A percentile compares a stretch with the other conserved stretches of the same genome.
phyloP scores from a whole-genome alignment of 2,888 invertebrate genomes.

The Bellardia bayeri region DNA sequence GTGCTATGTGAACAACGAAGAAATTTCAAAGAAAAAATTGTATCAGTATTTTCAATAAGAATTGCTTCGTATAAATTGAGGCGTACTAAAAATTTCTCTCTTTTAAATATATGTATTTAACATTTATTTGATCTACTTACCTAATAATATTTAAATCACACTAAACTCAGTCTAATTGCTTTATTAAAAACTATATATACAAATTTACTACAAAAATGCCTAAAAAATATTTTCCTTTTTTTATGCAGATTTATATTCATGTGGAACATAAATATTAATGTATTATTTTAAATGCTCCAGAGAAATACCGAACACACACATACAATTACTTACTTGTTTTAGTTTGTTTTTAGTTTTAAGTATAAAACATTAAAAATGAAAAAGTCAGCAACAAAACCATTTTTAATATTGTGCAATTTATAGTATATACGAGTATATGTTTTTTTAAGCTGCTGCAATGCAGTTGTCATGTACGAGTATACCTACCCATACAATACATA shows the following conservation, averaged over 20 bases:
- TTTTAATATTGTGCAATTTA: constrained; percentile 59
- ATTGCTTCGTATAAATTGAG: no score
- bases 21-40: no score
- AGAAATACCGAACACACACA: neutral
- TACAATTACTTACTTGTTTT: constrained; percentile 1
- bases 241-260: neutral
- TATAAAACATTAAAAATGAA: constrained; percentile 47
- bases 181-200: no score
- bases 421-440: constrained; percentile 4
- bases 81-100: no score
- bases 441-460: constrained; percentile 69
- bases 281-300: constrained; percentile 38
- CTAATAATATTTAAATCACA: no score
- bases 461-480: constrained; percentile 64
- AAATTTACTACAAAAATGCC: no score
- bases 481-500: constrained; percentile 25
- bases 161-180: no score
- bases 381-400: constrained; percentile 55
- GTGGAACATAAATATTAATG: constrained; percentile 45
- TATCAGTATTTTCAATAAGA: no score
- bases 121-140: no score
- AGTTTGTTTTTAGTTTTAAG: constrained; percentile 27
- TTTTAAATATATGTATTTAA: no score
- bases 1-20: no score
- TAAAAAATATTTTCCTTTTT: no score